These are phyloP conservation scores for Ormyrus thymus DNA, from an alignment of 2,888 invertebrate species.

Conservation along the genomic window DNA sequence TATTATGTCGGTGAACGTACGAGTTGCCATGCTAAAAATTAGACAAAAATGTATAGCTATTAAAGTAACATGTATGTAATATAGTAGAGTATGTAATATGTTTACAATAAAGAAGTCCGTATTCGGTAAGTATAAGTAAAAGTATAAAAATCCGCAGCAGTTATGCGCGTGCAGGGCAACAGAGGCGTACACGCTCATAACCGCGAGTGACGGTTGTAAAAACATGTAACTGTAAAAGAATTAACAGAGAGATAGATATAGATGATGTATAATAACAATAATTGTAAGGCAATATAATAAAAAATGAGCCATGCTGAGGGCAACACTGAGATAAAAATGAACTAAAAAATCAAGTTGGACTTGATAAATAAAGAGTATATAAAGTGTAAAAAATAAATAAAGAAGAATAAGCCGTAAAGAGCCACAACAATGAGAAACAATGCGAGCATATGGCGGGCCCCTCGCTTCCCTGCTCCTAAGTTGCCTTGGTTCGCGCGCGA, in stretches of 20 bases:
- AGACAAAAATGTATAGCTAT: conserved; percentile 54
- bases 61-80: not conserved
- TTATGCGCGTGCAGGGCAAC: conserved; percentile 27
- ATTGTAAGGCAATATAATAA: too few species aligned
- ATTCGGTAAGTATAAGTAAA: not conserved
- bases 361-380: conserved; percentile 56
- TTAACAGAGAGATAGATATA: conserved; percentile 63
- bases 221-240: conserved; percentile 15
- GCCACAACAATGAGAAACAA: conserved; percentile 76
- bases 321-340: conserved; percentile 68
- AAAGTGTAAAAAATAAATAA: conserved; percentile 61
- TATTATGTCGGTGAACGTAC: conserved; percentile 56
- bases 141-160: conserved; percentile 13
- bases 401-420: conserved; percentile 75
- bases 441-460: conserved; percentile 72
- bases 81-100: conserved; percentile 3
- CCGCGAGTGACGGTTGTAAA: conserved; percentile 6
- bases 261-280: conserved; percentile 63
- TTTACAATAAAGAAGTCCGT: conserved; percentile 5
- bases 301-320: conserved; percentile 73
- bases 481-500: not conserved
- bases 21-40: conserved; percentile 71
- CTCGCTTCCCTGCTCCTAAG: conserved; percentile 58
- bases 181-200: conserved; percentile 15
- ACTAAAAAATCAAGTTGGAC: conserved; percentile 51